Percentiles rank a stretch among this genome's conserved stretches.
phyloP scores from a whole-genome alignment of 2,113 vertebrate species.

The Campylomormyrus tamandua region DNA sequence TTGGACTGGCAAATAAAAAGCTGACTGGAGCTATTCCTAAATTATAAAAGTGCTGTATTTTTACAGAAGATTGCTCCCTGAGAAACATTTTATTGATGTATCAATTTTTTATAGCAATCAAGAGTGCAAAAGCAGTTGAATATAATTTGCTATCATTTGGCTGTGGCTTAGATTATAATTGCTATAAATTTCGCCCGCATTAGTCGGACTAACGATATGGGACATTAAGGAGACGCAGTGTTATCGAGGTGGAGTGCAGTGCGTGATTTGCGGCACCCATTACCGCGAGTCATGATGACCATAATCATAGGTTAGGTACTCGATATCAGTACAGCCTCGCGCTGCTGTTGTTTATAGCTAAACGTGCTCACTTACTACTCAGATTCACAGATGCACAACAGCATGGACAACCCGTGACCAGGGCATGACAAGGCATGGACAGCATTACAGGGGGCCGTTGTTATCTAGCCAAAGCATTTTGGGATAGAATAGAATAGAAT shows the following conservation, averaged over 20 bases:
- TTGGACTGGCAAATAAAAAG: neutral
- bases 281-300: neutral
- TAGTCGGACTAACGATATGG: neutral
- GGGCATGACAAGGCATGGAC: neutral
- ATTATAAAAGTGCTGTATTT: neutral
- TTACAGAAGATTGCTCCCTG: neutral
- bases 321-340: neutral
- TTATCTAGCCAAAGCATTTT: neutral
- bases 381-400: neutral
- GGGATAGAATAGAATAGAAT: neutral
- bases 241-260: neutral
- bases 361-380: neutral
- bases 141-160: neutral
- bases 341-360: neutral
- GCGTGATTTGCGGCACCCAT: neutral
- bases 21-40: neutral
- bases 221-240: neutral
- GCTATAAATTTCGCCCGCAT: neutral
- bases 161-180: neutral
- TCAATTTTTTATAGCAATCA: conserved; percentile 1
- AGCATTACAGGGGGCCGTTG: neutral
- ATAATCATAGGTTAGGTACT: neutral
- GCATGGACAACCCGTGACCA: neutral
- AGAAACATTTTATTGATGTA: neutral
- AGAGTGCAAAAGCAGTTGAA: neutral